These are phyloP conservation scores for Semaprochilodus insignis DNA, from an alignment of 2,797 vertebrate species.

Conservation along the genomic window DNA sequence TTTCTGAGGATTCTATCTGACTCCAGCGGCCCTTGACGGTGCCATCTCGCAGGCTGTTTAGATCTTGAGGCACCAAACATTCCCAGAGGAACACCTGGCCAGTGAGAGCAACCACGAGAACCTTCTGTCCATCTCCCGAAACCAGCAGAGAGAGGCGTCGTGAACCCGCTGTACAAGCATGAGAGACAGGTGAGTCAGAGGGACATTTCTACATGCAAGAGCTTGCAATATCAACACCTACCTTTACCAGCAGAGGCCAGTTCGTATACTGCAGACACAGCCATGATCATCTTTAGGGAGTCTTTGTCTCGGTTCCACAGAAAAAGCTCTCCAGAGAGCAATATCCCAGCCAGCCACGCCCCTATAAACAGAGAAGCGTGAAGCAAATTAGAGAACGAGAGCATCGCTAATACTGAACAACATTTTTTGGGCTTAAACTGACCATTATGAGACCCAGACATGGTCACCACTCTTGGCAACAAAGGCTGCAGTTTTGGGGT, in stretches of 20 bases:
- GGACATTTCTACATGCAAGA: not conserved
- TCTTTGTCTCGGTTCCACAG: conserved; percentile 95
- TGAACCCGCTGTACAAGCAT: conserved; percentile 68
- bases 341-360: conserved; percentile 88
- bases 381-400: not conserved
- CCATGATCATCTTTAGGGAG: conserved; percentile 80
- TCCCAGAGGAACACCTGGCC: conserved; percentile 92
- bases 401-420: not conserved
- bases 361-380: conserved; percentile 72
- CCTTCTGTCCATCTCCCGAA: conserved; percentile 84
- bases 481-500: conserved; percentile 86
- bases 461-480: conserved; percentile 81
- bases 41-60: conserved; percentile 68
- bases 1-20: conserved; percentile 77
- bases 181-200: not conserved
- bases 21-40: conserved; percentile 83
- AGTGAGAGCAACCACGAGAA: conserved; percentile 78
- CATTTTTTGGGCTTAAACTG: not conserved
- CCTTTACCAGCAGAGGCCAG: conserved; percentile 77
- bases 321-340: conserved; percentile 90
- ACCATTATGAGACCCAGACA: conserved; percentile 89
- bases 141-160: conserved; percentile 80
- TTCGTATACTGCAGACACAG: conserved; percentile 77
- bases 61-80: conserved; percentile 72
- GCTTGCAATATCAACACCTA: conserved; percentile 51